A percentile compares a stretch with the other conserved stretches of the same genome.
Evolutionary conservation across 1,140 invertebrate species (phyloP).

Genomic region (Anadara kagoshimensis): DNA sequence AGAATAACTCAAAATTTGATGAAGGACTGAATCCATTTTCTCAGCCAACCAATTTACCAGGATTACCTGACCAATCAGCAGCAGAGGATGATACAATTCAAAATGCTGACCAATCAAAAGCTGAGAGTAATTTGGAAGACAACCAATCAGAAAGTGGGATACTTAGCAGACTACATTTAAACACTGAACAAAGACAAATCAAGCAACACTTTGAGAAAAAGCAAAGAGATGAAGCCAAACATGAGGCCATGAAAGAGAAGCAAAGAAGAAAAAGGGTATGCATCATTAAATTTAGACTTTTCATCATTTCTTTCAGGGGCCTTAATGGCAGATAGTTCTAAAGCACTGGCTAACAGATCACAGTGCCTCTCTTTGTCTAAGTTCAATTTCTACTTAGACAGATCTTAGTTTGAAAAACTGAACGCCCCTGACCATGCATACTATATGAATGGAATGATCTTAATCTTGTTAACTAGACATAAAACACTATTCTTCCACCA

Average conservation of each 20-base stretch:
- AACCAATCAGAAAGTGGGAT: slow-evolving; percentile 49
- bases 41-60: slow-evolving; percentile 15
- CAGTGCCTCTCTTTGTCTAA: no score
- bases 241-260: slow-evolving; percentile 56
- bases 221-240: slow-evolving; percentile 57
- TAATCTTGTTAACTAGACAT: no score
- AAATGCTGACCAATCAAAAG: slow-evolving; percentile 31
- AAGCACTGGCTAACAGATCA: no score
- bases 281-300: neutral
- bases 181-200: slow-evolving; percentile 53
- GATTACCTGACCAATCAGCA: slow-evolving; percentile 9
- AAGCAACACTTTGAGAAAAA: slow-evolving; percentile 63
- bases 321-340: no score
- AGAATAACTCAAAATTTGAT: slow-evolving; percentile 37
- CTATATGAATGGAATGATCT: no score
- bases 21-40: slow-evolving; percentile 42
- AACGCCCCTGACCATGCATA: no score
- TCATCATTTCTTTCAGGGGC: no score
- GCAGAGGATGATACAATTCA: slow-evolving; percentile 13
- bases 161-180: slow-evolving; percentile 61
- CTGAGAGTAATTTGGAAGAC: slow-evolving; percentile 10
- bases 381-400: no score
- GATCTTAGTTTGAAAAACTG: no score
- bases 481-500: no score
- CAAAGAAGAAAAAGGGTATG: slow-evolving; percentile 58